Percentiles rank a stretch among this genome's conserved stretches.
phyloP scores from a whole-genome alignment of 2,888 invertebrate genomes.

The Anagyrus pseudococci region DNA sequence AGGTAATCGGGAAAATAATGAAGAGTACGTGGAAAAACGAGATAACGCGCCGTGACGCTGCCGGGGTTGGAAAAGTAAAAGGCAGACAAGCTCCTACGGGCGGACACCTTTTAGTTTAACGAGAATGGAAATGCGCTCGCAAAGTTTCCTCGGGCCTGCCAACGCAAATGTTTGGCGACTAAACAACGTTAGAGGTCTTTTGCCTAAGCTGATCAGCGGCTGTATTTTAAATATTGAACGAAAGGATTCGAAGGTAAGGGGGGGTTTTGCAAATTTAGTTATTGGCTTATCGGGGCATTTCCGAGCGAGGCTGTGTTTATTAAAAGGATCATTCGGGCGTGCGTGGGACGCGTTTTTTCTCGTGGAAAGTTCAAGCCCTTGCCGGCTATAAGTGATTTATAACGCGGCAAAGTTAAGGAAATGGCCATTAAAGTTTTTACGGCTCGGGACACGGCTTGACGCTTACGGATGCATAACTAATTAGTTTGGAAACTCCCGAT shows the following conservation, averaged over 20 bases:
- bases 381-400: slow-evolving; percentile 5
- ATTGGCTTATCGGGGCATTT: too few relatives aligned
- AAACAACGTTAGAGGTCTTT: too few relatives aligned
- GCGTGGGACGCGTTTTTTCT: too few relatives aligned
- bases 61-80: too few relatives aligned
- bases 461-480: slow-evolving; percentile 9
- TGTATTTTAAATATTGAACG: too few relatives aligned
- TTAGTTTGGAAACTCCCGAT: slow-evolving; percentile 15
- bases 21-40: slow-evolving; percentile 8
- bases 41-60: slow-evolving; percentile 4
- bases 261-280: too few relatives aligned
- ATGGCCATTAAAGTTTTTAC: slow-evolving; percentile 15
- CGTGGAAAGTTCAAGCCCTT: too few relatives aligned
- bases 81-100: too few relatives aligned
- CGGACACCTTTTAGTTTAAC: neutral
- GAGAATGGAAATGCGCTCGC: neutral
- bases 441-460: neutral
- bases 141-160: neutral
- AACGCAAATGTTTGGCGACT: neutral
- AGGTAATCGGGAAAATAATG: slow-evolving; percentile 23
- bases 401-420: slow-evolving; percentile 1
- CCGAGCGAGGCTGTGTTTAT: too few relatives aligned
- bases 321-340: too few relatives aligned
- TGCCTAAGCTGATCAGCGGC: too few relatives aligned
- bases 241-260: too few relatives aligned